Evolutionary conservation across 2,888 invertebrate genomes (phyloP).

Genomic region (Hyalella azteca): DNA sequence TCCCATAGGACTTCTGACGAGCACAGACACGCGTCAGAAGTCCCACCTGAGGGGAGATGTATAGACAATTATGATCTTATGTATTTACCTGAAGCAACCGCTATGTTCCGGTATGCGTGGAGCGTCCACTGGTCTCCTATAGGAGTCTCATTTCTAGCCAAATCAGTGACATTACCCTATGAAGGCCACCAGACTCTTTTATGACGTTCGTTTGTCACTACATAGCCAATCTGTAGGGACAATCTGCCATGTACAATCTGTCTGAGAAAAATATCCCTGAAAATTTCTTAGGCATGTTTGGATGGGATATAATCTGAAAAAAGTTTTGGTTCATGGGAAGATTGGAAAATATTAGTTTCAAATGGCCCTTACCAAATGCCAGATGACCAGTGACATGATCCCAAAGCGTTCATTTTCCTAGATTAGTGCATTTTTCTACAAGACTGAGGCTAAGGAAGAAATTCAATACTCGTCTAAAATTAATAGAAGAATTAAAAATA

Average conservation of each 20-base stretch:
- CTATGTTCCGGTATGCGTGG: too few relatives aligned
- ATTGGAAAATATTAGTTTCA: background rate
- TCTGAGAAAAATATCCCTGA: background rate
- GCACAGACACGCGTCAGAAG: too few relatives aligned
- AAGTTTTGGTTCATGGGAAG: background rate
- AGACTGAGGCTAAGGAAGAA: background rate
- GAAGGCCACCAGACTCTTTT: background rate
- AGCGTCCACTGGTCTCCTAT: too few relatives aligned
- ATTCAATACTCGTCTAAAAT: too few relatives aligned
- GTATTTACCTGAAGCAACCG: too few relatives aligned
- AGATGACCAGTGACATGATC: background rate
- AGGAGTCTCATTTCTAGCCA: too few relatives aligned
- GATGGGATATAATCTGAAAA: background rate
- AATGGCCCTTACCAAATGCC: background rate
- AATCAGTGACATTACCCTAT: background rate
- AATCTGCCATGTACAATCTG: background rate
- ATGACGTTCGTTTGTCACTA: background rate
- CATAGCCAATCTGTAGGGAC: background rate
- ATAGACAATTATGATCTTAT: too few relatives aligned
- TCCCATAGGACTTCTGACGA: too few relatives aligned
- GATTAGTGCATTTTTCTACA: background rate
- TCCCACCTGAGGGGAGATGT: too few relatives aligned
- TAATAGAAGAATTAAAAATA: background rate
- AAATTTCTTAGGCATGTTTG: background rate
- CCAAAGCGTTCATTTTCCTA: background rate